Percentiles rank a stretch among this genome's conserved stretches.
phyloP scores from a whole-genome alignment of 2,888 invertebrate genomes.

The Machimus atricapillus region DNA sequence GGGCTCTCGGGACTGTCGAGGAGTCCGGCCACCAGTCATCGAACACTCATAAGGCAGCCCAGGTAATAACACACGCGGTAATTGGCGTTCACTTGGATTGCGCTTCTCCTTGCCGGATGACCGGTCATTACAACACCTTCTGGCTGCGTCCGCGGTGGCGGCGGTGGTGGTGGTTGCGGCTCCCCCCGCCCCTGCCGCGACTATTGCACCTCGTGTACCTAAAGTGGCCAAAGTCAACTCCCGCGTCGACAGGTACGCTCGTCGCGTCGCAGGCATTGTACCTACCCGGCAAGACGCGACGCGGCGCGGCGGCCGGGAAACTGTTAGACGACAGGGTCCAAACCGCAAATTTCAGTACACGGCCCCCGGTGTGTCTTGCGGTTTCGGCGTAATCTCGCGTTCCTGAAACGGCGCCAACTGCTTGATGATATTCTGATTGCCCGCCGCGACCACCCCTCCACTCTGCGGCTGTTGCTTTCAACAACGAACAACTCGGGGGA shows the following conservation, averaged over 20 bases:
- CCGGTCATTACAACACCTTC: conserved; percentile 45
- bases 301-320: background rate
- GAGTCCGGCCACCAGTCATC: background rate
- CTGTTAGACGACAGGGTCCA: conserved; percentile 18
- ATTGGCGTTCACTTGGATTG: conserved; percentile 42
- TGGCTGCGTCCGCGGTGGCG: conserved; percentile 16
- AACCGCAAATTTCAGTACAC: conserved; percentile 21
- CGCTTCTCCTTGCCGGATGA: conserved; percentile 42
- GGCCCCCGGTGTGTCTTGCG: background rate
- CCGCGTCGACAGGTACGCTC: background rate
- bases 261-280: background rate
- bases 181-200: background rate
- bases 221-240: conserved; percentile 13
- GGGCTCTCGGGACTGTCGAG: background rate
- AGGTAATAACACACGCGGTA: conserved; percentile 42
- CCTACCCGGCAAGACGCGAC: no score
- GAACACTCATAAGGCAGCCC: conserved; percentile 22
- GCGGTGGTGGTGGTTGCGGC: background rate
- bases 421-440: background rate
- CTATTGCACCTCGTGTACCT: background rate
- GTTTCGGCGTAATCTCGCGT: background rate
- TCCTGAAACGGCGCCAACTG: conserved; percentile 18
- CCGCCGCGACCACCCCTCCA: background rate
- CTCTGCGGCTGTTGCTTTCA: background rate
- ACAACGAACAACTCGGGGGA: background rate